Base-by-base conservation (phyloP, 53 echinoderm and acorn worm species). In the Hippasteria phrygiana region DNA sequence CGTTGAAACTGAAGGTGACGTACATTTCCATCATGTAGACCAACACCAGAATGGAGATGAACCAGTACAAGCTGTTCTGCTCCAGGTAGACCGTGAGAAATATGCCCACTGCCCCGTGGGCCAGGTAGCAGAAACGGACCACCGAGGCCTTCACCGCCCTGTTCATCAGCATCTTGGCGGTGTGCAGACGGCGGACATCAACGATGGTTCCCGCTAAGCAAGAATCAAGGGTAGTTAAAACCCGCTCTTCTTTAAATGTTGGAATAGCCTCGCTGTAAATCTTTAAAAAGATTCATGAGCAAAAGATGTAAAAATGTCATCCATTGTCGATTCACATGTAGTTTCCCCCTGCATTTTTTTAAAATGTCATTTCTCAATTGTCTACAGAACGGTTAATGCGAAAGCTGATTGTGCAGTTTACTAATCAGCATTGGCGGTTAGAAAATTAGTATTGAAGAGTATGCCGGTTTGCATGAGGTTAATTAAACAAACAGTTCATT, bases 11-110 rank as follows among this genome's bases (percentile, higher is more conserved):
- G 69, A 87, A 95, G 0, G 95, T 95, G 24, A 93, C 73, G 33
- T 93, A 69, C 91, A 95, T 93, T 67, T 95, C 95, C 80, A 95
- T 91, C 63, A 90, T 88, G 46, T 91, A 89, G 28, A 95, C 74
- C 43, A 95, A 51, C 59, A 95, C 74, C 1, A 89, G 69, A 13
- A 91, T 88, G 8, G 86, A 76, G 4, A 93, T 79, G 62, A 95
- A 95, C 93, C 93, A 95, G 62, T 80, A 93, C 36, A 78, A 87
- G 11, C 88, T 87, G 69, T 93, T 93, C 55, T 91, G 93, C 43
- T 89, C 74, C 66, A 91, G 89, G 38, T 91, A 95, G 0, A 93
- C 95, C 9, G 91, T 91, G 12, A 83, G 79, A 77, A 95, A 95
- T 4, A 95, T 70, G 20, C 91, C 95, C 2, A 71, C 90, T 70